Percentiles rank a stretch among this genome's conserved stretches.
Evolutionary conservation across 2,888 invertebrate species (phyloP).

Genomic region (Drosophila prostipennis): DNA sequence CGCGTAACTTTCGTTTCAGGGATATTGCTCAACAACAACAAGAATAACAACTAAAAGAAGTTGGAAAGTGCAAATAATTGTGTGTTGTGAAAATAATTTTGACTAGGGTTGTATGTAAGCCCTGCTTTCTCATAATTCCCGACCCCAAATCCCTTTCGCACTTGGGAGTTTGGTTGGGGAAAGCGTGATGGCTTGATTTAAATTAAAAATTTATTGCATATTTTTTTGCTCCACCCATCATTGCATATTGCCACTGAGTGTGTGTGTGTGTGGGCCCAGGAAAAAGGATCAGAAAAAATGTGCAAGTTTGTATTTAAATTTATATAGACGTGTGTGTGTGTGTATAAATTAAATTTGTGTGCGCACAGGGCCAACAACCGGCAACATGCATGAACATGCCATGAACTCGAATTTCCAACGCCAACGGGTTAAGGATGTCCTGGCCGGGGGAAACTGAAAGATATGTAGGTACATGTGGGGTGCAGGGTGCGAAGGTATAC

Average conservation of each 20-base stretch:
- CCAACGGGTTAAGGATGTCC: slow-evolving; percentile 63
- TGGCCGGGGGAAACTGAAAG: slow-evolving; percentile 23
- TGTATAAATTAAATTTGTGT: slow-evolving; percentile 74
- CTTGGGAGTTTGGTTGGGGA: slow-evolving; percentile 5
- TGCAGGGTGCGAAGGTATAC: background rate
- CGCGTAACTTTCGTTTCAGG: too few species aligned
- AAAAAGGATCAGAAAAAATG: slow-evolving; percentile 30
- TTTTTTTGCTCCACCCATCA: slow-evolving; percentile 62
- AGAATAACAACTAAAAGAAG: too few species aligned
- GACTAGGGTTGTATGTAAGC: too few species aligned
- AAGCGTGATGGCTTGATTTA: slow-evolving; percentile 66
- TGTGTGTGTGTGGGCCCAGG: slow-evolving; percentile 1
- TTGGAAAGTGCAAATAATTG: too few species aligned
- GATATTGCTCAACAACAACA: too few species aligned
- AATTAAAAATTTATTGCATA: slow-evolving; percentile 80
- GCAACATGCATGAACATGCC: slow-evolving; percentile 59
- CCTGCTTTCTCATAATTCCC: slow-evolving; percentile 13
- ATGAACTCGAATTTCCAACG: slow-evolving; percentile 71
- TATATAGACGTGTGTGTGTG: slow-evolving; percentile 7
- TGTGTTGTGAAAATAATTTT: too few species aligned
- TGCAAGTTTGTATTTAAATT: slow-evolving; percentile 21
- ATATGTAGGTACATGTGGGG: slow-evolving; percentile 3
- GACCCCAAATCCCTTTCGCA: slow-evolving; percentile 21
- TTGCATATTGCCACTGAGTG: slow-evolving; percentile 46
- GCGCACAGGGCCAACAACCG: slow-evolving; percentile 59